Evolutionary conservation across 2,113 vertebrate species (phyloP).

Genomic region (Callipepla squamata): DNA sequence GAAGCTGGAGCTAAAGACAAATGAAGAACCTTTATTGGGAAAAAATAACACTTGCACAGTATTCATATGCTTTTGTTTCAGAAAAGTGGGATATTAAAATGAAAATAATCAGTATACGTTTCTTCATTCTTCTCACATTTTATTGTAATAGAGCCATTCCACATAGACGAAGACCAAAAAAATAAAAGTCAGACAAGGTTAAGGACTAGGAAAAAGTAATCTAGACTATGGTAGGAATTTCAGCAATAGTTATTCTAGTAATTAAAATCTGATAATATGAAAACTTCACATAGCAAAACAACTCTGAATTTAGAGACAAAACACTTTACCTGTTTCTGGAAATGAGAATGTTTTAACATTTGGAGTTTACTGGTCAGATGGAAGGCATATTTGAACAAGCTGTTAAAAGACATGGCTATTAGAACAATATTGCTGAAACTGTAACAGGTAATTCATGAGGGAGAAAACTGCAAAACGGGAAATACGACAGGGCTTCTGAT

Average conservation of each 20-base stretch:
- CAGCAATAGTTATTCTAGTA: not conserved
- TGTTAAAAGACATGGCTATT: not conserved
- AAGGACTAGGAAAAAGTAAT: not conserved
- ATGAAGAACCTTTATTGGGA: not conserved
- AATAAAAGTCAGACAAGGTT: not conserved
- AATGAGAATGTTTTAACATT: not conserved
- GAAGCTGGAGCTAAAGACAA: not conserved
- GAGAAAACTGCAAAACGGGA: not conserved
- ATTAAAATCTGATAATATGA: not conserved
- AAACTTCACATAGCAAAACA: not conserved
- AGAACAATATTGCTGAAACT: not conserved
- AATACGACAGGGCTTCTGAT: not conserved
- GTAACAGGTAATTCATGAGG: not conserved
- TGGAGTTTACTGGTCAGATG: not conserved
- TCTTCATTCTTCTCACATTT: not conserved
- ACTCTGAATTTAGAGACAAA: not conserved
- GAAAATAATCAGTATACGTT: not conserved
- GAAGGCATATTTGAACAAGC: not conserved
- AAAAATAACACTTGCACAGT: not conserved
- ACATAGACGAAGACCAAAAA: not conserved
- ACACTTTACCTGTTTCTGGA: not conserved
- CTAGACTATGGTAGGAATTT: not conserved
- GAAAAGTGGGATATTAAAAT: not conserved
- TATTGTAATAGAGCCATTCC: not conserved
- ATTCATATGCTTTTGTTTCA: not conserved